Evolutionary conservation across 2,888 invertebrate species (phyloP).

Genomic region (Orchestes rusci): DNA sequence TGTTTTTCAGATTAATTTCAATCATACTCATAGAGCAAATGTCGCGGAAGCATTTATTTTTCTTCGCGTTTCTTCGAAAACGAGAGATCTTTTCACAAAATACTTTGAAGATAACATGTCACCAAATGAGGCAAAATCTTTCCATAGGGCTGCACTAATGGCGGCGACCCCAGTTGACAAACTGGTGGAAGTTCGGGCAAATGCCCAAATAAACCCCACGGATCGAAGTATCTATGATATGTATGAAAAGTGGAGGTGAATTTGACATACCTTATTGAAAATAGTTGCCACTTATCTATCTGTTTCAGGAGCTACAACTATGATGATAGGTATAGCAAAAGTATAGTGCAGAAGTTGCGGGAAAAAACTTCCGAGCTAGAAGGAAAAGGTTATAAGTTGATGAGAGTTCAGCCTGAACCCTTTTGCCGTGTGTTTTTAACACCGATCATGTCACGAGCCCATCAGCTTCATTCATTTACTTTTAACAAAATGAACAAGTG

Average conservation of each 20-base stretch:
- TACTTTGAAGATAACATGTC: conserved; percentile 4
- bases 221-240: conserved; percentile 1
- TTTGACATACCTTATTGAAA: not conserved
- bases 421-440: conserved; percentile 2
- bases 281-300: conserved; percentile 1
- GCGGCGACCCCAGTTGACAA: not conserved
- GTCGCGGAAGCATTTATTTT: conserved; percentile 2
- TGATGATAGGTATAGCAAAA: conserved; percentile 1
- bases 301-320: conserved; percentile 1
- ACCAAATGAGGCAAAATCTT: not conserved
- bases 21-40: conserved; percentile 1
- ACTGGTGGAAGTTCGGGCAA: not conserved
- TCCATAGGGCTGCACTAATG: not conserved
- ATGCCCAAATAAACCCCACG: conserved; percentile 5
- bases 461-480: not conserved
- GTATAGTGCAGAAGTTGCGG: not conserved
- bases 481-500: not conserved
- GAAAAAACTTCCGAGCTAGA: not conserved
- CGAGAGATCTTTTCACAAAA: conserved; percentile 1
- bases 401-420: conserved; percentile 1
- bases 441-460: conserved; percentile 1
- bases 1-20: conserved; percentile 4
- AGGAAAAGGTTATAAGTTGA: conserved; percentile 3
- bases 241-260: conserved; percentile 5
- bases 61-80: conserved; percentile 1